These are phyloP conservation scores for Passer domesticus DNA, from an alignment of 2,113 vertebrate genomes.

Conservation along the genomic window DNA sequence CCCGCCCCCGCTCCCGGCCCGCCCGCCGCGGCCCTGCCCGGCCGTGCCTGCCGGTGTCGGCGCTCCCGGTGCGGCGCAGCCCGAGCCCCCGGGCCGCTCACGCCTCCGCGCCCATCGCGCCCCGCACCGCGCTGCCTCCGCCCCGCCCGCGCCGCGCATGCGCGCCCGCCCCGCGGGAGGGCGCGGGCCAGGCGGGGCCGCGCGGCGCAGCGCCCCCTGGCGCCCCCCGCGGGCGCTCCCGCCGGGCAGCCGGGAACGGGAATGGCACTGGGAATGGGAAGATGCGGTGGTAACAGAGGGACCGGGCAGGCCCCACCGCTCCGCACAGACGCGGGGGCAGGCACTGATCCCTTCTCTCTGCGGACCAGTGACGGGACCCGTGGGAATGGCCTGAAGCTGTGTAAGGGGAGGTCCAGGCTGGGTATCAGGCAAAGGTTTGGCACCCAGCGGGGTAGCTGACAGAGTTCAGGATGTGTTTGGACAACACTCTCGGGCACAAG, in stretches of 20 bases:
- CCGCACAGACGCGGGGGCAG: too few relatives aligned
- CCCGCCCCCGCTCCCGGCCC: too few relatives aligned
- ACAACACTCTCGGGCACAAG: neutral
- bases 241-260: neutral
- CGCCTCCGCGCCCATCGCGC: too few relatives aligned
- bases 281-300: rapidly evolving
- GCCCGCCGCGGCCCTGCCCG: too few relatives aligned
- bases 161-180: neutral
- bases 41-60: too few relatives aligned
- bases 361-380: too few relatives aligned
- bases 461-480: neutral
- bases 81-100: too few relatives aligned
- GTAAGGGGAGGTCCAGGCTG: neutral
- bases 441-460: too few relatives aligned
- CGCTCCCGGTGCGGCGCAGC: too few relatives aligned
- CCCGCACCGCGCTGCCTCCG: too few relatives aligned
- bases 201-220: neutral
- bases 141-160: too few relatives aligned
- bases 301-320: neutral
- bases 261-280: rapidly evolving
- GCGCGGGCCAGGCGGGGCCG: neutral
- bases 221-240: neutral
- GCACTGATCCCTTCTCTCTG: neutral
- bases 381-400: neutral
- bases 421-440: neutral